These are phyloP conservation scores for Eugnorisma glareosa DNA, from an alignment of 2,888 invertebrate species.

Conservation along the genomic window DNA sequence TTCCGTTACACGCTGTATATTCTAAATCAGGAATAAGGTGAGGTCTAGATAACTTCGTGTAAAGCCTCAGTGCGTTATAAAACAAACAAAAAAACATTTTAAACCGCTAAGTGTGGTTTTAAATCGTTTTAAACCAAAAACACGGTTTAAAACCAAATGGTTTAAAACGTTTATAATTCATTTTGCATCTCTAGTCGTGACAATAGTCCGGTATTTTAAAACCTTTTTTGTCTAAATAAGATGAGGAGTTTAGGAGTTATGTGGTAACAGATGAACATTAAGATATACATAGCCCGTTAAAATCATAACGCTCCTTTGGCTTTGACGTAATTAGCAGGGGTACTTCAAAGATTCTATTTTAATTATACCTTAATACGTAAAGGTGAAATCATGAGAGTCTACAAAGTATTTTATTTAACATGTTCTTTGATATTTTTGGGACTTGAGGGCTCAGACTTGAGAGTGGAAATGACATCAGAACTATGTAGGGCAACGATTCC, in stretches of 20 bases:
- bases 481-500: slow-evolving; percentile 40
- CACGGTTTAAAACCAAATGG: no score
- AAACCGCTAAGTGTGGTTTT: no score
- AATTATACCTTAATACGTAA: no score
- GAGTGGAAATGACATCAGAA: slow-evolving; percentile 1
- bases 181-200: no score
- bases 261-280: neutral
- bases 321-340: neutral
- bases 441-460: neutral
- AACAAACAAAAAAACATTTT: no score
- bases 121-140: no score
- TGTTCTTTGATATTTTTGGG: neutral
- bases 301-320: neutral
- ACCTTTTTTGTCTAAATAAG: neutral
- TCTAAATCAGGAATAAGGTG: no score
- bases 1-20: no score
- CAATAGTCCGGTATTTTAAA: neutral
- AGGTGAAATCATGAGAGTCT: neutral
- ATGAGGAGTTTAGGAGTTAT: neutral
- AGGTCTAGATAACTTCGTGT: no score
- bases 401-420: neutral
- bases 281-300: neutral
- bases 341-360: neutral
- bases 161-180: no score
- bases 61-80: no score